Percentiles rank a stretch among this genome's conserved stretches.
Conservation (phyloP, 1,140 invertebrate species). For the Drosophila elegans region DNA sequence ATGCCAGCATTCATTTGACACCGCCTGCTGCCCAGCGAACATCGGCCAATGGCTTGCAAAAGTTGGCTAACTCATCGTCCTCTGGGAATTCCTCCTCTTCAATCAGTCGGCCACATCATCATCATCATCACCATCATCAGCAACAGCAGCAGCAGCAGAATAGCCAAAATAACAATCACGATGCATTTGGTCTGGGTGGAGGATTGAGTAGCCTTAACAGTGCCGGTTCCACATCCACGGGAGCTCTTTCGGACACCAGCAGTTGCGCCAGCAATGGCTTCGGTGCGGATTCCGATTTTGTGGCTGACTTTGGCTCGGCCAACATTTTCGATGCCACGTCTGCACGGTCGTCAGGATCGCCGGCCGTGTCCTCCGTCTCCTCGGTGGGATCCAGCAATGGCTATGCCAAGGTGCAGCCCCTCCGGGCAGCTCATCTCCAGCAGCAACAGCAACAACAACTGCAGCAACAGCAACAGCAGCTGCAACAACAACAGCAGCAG, state of each 20-base stretch:
- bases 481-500: conserved; percentile 38
- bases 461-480: conserved; percentile 41
- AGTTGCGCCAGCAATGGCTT: conserved; percentile 83
- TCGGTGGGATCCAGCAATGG: conserved; percentile 74
- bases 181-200: conserved; percentile 55
- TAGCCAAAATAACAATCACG: conserved; percentile 49
- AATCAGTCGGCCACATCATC: conserved; percentile 76
- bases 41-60: conserved; percentile 70
- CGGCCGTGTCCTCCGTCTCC: conserved; percentile 69
- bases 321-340: conserved; percentile 85
- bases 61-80: conserved; percentile 21
- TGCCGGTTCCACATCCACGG: conserved; percentile 84
- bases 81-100: conserved; percentile 41
- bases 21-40: conserved; percentile 79
- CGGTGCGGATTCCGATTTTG: conserved; percentile 86
- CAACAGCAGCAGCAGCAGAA: not conserved
- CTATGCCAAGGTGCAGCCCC: conserved; percentile 81
- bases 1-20: conserved; percentile 77
- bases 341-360: conserved; percentile 68
- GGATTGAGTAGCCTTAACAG: conserved; percentile 69
- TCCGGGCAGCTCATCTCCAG: conserved; percentile 67
- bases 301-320: conserved; percentile 88
- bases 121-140: conserved; percentile 34
- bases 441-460: conserved; percentile 55
- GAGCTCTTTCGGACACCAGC: conserved; percentile 76